Evolutionary conservation across 2,888 invertebrate species (phyloP).

Genomic region (Danaus chrysippus): DNA sequence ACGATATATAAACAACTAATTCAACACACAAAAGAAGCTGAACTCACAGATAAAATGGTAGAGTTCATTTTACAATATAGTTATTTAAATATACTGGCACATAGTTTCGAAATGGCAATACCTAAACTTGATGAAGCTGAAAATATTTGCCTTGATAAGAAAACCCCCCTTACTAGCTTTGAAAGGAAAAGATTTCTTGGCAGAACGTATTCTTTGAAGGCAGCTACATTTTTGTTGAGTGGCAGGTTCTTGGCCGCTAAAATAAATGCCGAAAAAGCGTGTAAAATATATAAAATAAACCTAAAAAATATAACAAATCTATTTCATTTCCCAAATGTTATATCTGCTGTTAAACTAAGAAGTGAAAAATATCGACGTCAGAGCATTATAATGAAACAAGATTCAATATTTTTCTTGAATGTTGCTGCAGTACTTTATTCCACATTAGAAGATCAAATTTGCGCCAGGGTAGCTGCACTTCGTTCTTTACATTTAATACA

Average conservation of each 20-base stretch:
- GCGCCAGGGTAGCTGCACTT: conserved; percentile 49
- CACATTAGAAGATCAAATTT: conserved; percentile 52
- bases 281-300: conserved; percentile 53
- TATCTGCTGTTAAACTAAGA: conserved; percentile 42
- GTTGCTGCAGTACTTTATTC: conserved; percentile 57
- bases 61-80: conserved; percentile 56
- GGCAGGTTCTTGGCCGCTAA: conserved; percentile 51
- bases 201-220: conserved; percentile 57
- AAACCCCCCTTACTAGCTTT: conserved; percentile 34
- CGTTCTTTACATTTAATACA: conserved; percentile 57
- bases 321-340: conserved; percentile 44
- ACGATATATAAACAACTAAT: conserved; percentile 62
- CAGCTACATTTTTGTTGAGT: conserved; percentile 49
- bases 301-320: conserved; percentile 50
- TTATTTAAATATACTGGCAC: conserved; percentile 52
- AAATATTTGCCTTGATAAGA: conserved; percentile 43
- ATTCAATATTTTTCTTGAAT: conserved; percentile 65
- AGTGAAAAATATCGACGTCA: conserved; percentile 47
- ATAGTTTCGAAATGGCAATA: conserved; percentile 48
- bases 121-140: conserved; percentile 57
- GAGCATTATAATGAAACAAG: conserved; percentile 45
- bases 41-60: conserved; percentile 56
- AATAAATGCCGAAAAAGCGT: conserved; percentile 52
- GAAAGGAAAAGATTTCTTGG: conserved; percentile 54
- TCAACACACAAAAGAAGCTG: conserved; percentile 62